These are phyloP conservation scores for Lophura nycthemera DNA, from an alignment of 2,113 vertebrate genomes.

Conservation along the genomic window DNA sequence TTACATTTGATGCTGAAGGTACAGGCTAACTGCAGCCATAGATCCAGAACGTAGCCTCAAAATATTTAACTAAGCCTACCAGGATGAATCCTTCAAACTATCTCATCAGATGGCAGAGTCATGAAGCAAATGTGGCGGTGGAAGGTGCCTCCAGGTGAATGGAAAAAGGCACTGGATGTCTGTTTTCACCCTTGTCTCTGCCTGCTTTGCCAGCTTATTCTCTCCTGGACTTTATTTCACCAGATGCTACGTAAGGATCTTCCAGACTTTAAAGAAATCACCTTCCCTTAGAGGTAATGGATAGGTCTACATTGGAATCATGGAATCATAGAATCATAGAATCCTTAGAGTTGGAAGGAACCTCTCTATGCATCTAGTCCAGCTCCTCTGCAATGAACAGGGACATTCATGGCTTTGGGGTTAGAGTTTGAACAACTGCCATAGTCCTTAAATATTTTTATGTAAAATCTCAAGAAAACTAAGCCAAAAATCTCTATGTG, in stretches of 20 bases:
- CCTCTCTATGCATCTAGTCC: too few species aligned
- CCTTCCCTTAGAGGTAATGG: neutral
- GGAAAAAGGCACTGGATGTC: neutral
- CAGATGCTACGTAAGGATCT: neutral
- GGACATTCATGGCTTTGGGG: neutral
- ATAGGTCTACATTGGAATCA: neutral
- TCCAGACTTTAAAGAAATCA: constrained; percentile 1
- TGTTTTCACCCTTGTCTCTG: neutral
- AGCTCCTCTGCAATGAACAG: too few species aligned
- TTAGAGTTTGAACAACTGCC: constrained; percentile 1
- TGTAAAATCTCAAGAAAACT: neutral
- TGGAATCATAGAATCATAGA: too few species aligned
- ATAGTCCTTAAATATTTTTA: neutral
- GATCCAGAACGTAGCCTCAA: neutral
- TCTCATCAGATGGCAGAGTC: neutral
- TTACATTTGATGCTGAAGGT: neutral
- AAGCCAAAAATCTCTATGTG: neutral
- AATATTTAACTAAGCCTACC: neutral
- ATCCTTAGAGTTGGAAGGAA: too few species aligned
- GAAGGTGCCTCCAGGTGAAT: neutral
- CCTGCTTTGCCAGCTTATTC: neutral
- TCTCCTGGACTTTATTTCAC: neutral
- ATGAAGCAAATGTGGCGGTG: neutral
- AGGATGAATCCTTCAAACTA: neutral
- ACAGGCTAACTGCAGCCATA: neutral